phyloP scores from a whole-genome alignment of 2,797 vertebrate genomes.

The Spondyliosoma cantharus region DNA sequence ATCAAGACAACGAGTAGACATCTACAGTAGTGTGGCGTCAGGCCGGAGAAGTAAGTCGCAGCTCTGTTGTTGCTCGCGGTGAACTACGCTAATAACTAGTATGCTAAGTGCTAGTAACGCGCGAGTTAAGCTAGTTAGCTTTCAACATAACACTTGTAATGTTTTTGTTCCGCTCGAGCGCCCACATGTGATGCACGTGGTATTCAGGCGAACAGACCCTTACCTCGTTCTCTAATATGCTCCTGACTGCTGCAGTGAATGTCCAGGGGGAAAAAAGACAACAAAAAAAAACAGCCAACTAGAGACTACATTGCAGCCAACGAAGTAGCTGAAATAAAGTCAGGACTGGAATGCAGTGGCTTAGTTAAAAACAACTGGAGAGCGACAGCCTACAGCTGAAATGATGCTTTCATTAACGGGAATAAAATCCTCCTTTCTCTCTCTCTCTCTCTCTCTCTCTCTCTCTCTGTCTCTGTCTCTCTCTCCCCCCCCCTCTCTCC shows the following conservation, averaged over 20 bases:
- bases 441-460: constrained; percentile 18
- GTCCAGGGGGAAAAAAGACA: no score
- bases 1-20: background rate
- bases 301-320: constrained; percentile 2
- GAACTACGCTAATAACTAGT: background rate
- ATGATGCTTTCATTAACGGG: constrained; percentile 71
- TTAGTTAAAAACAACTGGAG: constrained; percentile 52
- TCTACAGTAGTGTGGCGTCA: background rate
- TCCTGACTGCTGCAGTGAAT: background rate
- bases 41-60: background rate
- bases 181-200: constrained; percentile 19
- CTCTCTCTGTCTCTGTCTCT: constrained; percentile 19
- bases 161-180: no score
- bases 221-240: constrained; percentile 59
- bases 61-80: background rate
- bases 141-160: background rate
- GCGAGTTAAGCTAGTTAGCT: no score
- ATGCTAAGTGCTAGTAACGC: background rate
- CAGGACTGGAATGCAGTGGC: constrained; percentile 32
- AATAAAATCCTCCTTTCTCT: constrained; percentile 46
- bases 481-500: constrained; percentile 61
- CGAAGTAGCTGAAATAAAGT: constrained; percentile 10
- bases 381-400: constrained; percentile 58
- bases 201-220: constrained; percentile 30
- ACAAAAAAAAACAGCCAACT: constrained; percentile 9